phyloP scores from a whole-genome alignment of 2,797 vertebrate genomes.

The Paramormyrops hopkinsi region DNA sequence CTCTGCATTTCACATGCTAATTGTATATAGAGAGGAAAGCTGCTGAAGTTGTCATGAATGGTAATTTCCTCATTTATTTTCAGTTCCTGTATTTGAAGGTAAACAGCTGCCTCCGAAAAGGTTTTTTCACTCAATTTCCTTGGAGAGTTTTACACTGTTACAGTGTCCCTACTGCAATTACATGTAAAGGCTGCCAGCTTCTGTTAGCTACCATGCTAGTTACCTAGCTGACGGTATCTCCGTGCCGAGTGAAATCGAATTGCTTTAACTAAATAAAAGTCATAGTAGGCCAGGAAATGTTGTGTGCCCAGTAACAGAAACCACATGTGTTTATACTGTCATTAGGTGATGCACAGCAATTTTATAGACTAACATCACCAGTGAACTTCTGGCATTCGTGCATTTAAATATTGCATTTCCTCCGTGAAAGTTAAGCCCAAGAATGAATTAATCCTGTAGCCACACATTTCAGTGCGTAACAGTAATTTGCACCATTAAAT shows the following conservation, averaged over 20 bases:
- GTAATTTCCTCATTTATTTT: background rate
- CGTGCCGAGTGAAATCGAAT: background rate
- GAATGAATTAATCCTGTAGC: background rate
- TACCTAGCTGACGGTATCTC: background rate
- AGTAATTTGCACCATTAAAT: background rate
- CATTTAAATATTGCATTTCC: background rate
- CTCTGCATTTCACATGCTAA: background rate
- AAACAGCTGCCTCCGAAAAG: background rate
- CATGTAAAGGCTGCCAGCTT: background rate
- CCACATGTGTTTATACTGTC: background rate
- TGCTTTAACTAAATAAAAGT: background rate
- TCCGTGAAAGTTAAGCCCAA: background rate
- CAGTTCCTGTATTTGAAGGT: background rate
- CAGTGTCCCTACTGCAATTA: background rate
- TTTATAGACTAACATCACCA: background rate
- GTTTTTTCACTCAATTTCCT: background rate
- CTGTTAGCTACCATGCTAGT: background rate
- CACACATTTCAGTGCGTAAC: background rate
- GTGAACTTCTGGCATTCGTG: background rate
- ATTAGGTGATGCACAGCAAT: background rate
- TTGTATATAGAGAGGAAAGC: background rate
- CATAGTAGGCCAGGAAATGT: background rate
- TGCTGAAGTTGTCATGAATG: background rate
- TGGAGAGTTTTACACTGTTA: background rate
- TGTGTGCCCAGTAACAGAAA: background rate